phyloP scores from a whole-genome alignment of 2,888 invertebrate species.

The Oligia fasciuncula region DNA sequence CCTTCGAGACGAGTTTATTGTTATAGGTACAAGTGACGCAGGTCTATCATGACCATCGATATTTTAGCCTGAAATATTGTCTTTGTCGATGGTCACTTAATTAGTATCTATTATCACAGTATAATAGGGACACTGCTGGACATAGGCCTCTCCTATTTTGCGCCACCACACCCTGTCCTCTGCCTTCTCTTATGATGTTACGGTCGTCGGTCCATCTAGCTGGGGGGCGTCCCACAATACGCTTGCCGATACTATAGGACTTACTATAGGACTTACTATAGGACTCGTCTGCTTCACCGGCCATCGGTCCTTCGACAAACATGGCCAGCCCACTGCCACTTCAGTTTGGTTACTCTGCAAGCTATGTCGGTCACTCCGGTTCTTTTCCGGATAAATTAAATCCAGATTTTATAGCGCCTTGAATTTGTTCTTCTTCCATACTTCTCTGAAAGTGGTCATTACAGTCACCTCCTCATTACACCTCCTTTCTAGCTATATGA shows the following conservation, averaged over 20 bases:
- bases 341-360: not conserved
- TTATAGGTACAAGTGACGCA: not conserved
- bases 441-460: no score
- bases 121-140: no score
- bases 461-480: no score
- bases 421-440: not conserved
- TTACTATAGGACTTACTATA: not conserved
- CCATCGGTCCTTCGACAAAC: not conserved
- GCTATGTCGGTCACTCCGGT: not conserved
- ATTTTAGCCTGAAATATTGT: not conserved
- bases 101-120: not conserved
- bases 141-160: no score
- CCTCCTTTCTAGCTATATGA: not conserved
- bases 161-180: not conserved
- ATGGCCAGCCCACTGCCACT: not conserved
- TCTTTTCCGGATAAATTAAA: not conserved
- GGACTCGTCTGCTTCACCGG: not conserved
- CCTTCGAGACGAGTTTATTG: constrained; percentile 11
- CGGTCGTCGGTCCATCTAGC: not conserved
- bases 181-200: not conserved
- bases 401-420: not conserved
- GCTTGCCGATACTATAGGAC: not conserved
- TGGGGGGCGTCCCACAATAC: not conserved
- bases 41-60: not conserved
- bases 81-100: not conserved